phyloP scores from a whole-genome alignment of 2,888 invertebrate species.

The Zootermopsis nevadensis region DNA sequence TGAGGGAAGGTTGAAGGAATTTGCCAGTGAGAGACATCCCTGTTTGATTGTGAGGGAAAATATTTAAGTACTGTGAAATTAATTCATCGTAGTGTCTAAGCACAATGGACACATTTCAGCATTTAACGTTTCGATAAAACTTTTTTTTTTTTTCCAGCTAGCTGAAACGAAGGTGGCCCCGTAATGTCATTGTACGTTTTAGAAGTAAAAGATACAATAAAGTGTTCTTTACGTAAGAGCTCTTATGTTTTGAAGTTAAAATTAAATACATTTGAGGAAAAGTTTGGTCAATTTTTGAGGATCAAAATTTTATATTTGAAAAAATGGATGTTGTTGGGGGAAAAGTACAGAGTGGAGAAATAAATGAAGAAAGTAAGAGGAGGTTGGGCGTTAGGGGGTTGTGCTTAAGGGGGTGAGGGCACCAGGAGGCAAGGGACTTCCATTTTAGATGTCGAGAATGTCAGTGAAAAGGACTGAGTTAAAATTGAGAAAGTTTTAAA shows the following conservation, averaged over 20 bases:
- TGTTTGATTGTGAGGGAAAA: too few relatives aligned
- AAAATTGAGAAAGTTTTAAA: slow-evolving; percentile 29
- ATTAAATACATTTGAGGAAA: slow-evolving; percentile 7
- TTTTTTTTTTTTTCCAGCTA: too few relatives aligned
- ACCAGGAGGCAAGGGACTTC: not conserved
- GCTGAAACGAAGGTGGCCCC: too few relatives aligned
- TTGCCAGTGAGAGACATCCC: too few relatives aligned
- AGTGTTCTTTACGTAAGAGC: not conserved
- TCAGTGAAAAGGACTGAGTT: slow-evolving; percentile 14
- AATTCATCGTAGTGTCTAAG: too few relatives aligned
- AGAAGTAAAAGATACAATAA: not conserved
- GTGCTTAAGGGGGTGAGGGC: not conserved
- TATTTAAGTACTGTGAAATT: too few relatives aligned
- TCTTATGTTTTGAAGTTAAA: not conserved
- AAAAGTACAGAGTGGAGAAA: not conserved
- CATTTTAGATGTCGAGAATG: slow-evolving; percentile 24
- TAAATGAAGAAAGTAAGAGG: not conserved
- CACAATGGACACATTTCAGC: too few relatives aligned
- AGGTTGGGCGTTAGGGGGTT: not conserved
- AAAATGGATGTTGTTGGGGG: not conserved
- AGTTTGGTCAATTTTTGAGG: not conserved
- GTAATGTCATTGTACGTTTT: not conserved
- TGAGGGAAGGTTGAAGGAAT: too few relatives aligned
- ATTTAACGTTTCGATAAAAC: too few relatives aligned
- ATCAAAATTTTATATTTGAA: not conserved